A percentile compares a stretch with the other conserved stretches of the same genome.
phyloP scores from a whole-genome alignment of 2,797 vertebrate species.

The Anguilla obscura region DNA sequence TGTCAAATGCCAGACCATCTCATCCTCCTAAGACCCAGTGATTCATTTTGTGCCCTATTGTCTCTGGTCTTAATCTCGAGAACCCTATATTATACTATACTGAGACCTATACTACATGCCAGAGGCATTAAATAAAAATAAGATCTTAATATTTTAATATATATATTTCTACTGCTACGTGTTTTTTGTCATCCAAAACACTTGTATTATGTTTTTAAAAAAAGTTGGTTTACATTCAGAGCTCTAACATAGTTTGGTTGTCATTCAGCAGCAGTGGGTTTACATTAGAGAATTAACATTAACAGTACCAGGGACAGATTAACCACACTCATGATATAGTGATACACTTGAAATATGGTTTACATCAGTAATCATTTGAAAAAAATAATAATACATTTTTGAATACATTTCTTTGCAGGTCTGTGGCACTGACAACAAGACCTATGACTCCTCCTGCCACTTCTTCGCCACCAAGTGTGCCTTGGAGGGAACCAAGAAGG shows the following conservation, averaged over 20 bases:
- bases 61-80: background rate
- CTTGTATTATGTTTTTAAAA: too few species aligned
- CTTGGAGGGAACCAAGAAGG: constrained; percentile 98
- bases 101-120: too few species aligned
- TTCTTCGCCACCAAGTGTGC: constrained; percentile 98
- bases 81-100: too few species aligned
- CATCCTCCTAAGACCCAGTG: background rate
- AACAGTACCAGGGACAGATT: background rate
- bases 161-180: too few species aligned
- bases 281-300: background rate
- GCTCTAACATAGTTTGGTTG: background rate
- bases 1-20: background rate
- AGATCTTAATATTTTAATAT: too few species aligned
- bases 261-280: background rate
- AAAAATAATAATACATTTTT: background rate
- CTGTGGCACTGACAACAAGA: constrained; percentile 97
- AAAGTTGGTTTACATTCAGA: too few species aligned
- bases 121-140: too few species aligned
- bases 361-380: background rate
- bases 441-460: constrained; percentile 93
- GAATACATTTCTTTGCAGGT: constrained; percentile 69
- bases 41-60: background rate
- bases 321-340: background rate
- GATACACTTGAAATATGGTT: background rate
- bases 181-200: too few species aligned